Percentiles rank a stretch among this genome's conserved stretches.
Conservation (phyloP, 2,888 invertebrate species). For the Cremastobaeus sp. region DNA sequence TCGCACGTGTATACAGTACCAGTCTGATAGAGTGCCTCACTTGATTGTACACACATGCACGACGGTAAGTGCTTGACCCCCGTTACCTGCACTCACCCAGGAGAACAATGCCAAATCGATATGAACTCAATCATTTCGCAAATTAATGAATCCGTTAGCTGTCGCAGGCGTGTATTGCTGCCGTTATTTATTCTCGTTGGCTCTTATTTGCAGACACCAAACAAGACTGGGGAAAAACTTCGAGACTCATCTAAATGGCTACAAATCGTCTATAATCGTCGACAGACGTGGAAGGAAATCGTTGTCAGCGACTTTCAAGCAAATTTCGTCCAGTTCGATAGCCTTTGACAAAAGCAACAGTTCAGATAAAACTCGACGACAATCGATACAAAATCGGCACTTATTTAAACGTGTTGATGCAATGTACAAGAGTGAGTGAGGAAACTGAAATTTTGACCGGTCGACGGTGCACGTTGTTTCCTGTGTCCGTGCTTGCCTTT, state of each 20-base stretch:
- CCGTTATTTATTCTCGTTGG: too few relatives aligned
- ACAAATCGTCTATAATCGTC: slow-evolving; percentile 2
- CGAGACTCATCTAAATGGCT: too few relatives aligned
- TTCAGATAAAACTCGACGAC: not conserved
- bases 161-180: not conserved
- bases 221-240: not conserved
- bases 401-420: slow-evolving; percentile 5
- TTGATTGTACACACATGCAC: slow-evolving; percentile 16
- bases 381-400: not conserved
- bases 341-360: not conserved
- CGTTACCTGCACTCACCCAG: slow-evolving; percentile 37
- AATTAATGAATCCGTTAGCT: slow-evolving; percentile 35
- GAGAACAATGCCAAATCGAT: slow-evolving; percentile 48
- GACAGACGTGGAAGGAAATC: not conserved
- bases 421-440: slow-evolving; percentile 5
- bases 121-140: slow-evolving; percentile 39
- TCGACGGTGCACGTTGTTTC: not conserved
- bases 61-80: slow-evolving; percentile 46
- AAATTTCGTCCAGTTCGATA: not conserved
- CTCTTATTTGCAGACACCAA: not conserved
- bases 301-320: not conserved
- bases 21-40: slow-evolving; percentile 39
- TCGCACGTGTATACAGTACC: slow-evolving; percentile 24
- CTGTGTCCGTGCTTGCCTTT: not conserved
- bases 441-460: not conserved